phyloP scores from a whole-genome alignment of 1,140 invertebrate genomes.

The Lethrus apterus region DNA sequence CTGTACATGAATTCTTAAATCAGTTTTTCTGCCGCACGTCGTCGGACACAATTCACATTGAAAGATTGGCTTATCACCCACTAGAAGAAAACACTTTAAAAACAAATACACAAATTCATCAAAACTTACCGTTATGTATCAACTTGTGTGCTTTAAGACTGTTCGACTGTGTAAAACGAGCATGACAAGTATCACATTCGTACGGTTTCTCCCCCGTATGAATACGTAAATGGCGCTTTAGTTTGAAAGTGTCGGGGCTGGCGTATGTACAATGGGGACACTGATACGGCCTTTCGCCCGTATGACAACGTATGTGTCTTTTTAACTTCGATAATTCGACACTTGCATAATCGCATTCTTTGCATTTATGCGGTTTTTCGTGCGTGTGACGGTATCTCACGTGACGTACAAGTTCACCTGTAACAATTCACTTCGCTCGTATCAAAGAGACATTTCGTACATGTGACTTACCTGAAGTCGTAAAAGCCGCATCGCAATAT shows the following conservation, averaged over 20 bases:
- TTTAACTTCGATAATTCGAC: conserved; percentile 91
- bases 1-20: conserved; percentile 92
- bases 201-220: conserved; percentile 92
- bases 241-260: conserved; percentile 94
- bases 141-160: conserved; percentile 90
- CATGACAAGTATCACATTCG: conserved; percentile 86
- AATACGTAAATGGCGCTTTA: conserved; percentile 90
- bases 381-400: conserved; percentile 89
- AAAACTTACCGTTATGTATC: conserved; percentile 82
- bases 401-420: conserved; percentile 87
- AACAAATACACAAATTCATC: not conserved
- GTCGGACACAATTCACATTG: conserved; percentile 93
- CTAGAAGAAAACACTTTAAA: conserved; percentile 49
- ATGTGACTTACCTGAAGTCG: conserved; percentile 70
- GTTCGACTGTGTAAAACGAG: conserved; percentile 93
- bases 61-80: conserved; percentile 89
- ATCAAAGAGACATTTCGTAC: too few relatives aligned
- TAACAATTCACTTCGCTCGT: too few relatives aligned
- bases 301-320: conserved; percentile 89
- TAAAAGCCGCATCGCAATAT: conserved; percentile 87
- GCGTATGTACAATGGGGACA: conserved; percentile 97
- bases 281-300: conserved; percentile 77
- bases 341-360: conserved; percentile 90
- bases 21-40: conserved; percentile 94
- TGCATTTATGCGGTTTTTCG: conserved; percentile 92